Percentiles rank a stretch among this genome's conserved stretches.
Conservation (phyloP, 2,113 vertebrate species). For the Serinus canaria region DNA sequence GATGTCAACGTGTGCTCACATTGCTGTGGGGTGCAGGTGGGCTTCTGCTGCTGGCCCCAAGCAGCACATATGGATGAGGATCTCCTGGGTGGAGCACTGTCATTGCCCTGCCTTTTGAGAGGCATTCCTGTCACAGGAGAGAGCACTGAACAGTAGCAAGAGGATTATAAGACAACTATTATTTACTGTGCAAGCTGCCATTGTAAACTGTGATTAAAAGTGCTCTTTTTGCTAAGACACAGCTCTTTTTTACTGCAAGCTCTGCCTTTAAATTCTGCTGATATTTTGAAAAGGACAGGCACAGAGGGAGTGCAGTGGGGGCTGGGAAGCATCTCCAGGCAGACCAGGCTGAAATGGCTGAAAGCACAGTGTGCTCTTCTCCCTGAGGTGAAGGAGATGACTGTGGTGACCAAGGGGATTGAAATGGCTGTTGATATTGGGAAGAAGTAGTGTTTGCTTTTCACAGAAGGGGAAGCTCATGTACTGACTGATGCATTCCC, state of each 20-base stretch:
- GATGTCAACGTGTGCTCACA: background rate
- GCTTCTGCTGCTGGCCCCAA: background rate
- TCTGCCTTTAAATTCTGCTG: slow-evolving; percentile 58
- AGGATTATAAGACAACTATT: background rate
- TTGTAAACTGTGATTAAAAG: slow-evolving; percentile 49
- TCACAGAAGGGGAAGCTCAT: background rate
- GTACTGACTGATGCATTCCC: background rate
- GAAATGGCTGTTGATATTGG: background rate
- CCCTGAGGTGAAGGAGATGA: background rate
- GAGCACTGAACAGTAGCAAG: background rate
- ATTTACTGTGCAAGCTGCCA: slow-evolving; percentile 31
- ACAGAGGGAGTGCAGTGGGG: background rate
- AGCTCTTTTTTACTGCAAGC: slow-evolving; percentile 55
- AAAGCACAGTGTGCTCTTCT: background rate
- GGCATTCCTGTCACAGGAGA: background rate
- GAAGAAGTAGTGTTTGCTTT: background rate
- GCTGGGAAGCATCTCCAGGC: background rate
- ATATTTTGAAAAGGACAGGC: slow-evolving; percentile 20
- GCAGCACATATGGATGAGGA: background rate
- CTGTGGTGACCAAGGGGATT: background rate
- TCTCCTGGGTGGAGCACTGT: background rate
- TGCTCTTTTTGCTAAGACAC: slow-evolving; percentile 30
- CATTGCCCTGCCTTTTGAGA: background rate
- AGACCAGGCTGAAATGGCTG: background rate
- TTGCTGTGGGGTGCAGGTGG: background rate